Base-by-base conservation (phyloP, 2,888 invertebrate genomes). In the Drosophila pegasa region DNA sequence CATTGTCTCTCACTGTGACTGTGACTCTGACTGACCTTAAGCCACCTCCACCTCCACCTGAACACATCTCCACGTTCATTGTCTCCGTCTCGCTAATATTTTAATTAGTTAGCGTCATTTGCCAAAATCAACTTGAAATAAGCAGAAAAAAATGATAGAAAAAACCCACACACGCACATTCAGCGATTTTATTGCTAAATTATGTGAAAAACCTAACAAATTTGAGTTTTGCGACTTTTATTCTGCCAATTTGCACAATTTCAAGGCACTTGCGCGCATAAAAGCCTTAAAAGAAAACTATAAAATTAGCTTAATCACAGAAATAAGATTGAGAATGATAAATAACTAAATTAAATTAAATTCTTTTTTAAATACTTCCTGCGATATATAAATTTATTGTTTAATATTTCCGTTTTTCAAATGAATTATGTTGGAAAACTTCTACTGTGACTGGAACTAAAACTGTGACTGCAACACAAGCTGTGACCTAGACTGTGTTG, bases 211-310 rank as follows among this genome's bases (percentile, higher is more conserved):
- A 37, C 69, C 35, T 27, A 60, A 35, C 54, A 45, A 37, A 54
- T 69, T 60, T 54, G 40, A 38, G 40, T 33, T 57, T 51, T 18
- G 50, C 35, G 9, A 2, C 16, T 59, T 41, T 20, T 41, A 40
- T 33, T 47, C 31, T 22, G 18, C 55, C 22, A 84, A 81, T 83
- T 85, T 76, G 87, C 83, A 83, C 73, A 76, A 64, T 54, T 61
- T 85, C 83, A 83, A 85, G 83, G 87, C 69, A 50, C 56, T 63
- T 51, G 38, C 25, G 55, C 8, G 16, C 52, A 58, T 66, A 67
- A 64, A 55, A 50, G 5, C n/a, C 14, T 16, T 22, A 33, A 50
- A 52, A 56, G 33, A 51, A 59, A 50, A 41, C 62, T 35, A 66
- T 57, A 20, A 62, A 69, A 47, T 48, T 50, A 14, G 51, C 45